These are phyloP conservation scores for Isaurus tuberculatus DNA, from an alignment of 92 coral and sea anemone genomes.

Conservation along the genomic window DNA sequence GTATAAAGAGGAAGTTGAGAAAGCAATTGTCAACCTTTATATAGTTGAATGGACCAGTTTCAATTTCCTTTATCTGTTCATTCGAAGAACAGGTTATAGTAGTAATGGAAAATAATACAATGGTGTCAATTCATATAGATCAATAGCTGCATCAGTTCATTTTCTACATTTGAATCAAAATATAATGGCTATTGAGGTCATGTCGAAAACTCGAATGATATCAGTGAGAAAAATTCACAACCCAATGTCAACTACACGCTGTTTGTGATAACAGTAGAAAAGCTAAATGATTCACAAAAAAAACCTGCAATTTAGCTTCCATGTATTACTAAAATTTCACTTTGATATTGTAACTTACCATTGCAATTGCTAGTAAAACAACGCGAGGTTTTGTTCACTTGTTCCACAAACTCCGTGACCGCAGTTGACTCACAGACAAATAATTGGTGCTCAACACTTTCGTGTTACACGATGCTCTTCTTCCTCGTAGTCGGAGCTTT, in stretches of 20 bases:
- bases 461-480: not conserved
- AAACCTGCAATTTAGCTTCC: not conserved
- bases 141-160: constrained; percentile 3
- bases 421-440: no score
- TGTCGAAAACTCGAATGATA: not conserved
- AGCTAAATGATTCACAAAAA: no score
- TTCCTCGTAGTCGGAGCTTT: constrained; percentile 4
- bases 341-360: no score
- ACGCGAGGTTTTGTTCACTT: no score
- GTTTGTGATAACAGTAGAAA: no score
- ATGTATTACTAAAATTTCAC: no score
- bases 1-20: not conserved
- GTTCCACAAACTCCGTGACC: no score
- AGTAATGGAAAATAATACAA: not conserved
- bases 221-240: constrained; percentile 2
- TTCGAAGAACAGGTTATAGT: constrained; percentile 1
- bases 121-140: not conserved
- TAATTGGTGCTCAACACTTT: no score
- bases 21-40: not conserved
- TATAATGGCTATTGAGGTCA: not conserved
- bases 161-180: not conserved
- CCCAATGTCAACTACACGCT: constrained; percentile 1
- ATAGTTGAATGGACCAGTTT: no score
- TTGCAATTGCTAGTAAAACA: no score
- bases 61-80: no score